These are phyloP conservation scores for Trinorchestia longiramus DNA, from an alignment of 1,140 invertebrate genomes.

Conservation along the genomic window DNA sequence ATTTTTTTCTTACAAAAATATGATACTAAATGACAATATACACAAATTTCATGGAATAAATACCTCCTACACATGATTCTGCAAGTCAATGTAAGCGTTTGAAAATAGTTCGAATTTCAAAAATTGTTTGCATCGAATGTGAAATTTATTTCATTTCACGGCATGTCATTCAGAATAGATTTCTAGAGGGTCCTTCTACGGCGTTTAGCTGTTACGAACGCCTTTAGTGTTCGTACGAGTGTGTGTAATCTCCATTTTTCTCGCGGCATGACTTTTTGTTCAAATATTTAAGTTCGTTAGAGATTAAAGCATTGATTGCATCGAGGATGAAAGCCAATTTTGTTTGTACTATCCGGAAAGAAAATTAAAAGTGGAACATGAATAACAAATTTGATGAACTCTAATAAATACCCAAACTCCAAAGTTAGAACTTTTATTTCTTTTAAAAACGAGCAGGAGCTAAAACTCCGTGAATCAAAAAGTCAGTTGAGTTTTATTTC, in stretches of 20 bases:
- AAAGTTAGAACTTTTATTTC: neutral
- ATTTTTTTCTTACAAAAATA: too few species aligned
- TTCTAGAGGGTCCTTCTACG: neutral
- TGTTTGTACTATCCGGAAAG: neutral
- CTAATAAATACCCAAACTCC: neutral
- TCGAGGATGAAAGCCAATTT: neutral
- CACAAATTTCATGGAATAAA: too few species aligned
- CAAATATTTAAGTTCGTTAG: neutral
- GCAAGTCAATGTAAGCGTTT: too few species aligned
- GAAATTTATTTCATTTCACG: neutral
- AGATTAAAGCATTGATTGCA: neutral
- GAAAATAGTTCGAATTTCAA: too few species aligned
- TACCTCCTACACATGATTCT: too few species aligned
- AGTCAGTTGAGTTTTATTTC: neutral
- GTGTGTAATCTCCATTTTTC: neutral
- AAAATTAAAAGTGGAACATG: neutral
- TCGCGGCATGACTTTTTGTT: neutral
- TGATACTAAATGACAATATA: too few species aligned
- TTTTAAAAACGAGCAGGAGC: neutral
- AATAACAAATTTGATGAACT: neutral
- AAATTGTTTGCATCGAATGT: too few species aligned
- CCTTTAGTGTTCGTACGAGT: too few species aligned
- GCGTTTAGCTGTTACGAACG: neutral
- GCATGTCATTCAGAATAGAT: neutral
- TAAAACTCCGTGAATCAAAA: neutral